Evolutionary conservation across 2,797 vertebrate genomes (phyloP).

Genomic region (Urosaurus nigricauda): DNA sequence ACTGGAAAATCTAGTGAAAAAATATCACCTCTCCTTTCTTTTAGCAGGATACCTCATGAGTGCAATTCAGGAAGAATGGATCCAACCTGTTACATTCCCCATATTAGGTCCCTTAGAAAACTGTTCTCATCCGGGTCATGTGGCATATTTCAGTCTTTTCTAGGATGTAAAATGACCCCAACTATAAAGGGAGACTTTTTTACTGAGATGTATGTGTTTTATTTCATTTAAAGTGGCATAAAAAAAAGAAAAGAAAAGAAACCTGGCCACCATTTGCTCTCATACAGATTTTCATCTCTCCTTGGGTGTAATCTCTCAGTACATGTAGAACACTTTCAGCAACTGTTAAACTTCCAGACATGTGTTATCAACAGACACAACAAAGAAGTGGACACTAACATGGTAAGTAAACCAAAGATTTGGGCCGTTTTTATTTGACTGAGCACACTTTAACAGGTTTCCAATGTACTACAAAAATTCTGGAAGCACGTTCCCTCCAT

Average conservation of each 20-base stretch:
- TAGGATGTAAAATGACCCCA: background rate
- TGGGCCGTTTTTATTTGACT: background rate
- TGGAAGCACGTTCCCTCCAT: too few species aligned
- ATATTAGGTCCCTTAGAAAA: background rate
- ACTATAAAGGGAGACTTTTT: too few species aligned
- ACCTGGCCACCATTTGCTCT: background rate
- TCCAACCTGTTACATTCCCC: background rate
- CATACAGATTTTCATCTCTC: background rate
- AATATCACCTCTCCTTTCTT: background rate
- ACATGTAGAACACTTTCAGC: background rate
- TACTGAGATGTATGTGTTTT: too few species aligned
- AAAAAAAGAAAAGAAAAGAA: background rate
- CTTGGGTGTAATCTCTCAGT: background rate
- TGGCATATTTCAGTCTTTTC: background rate
- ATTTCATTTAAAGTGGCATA: too few species aligned
- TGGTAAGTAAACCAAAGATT: background rate
- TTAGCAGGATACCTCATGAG: background rate
- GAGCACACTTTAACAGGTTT: background rate
- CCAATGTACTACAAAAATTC: background rate
- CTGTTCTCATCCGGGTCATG: background rate
- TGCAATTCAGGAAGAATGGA: background rate
- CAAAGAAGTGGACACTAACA: background rate
- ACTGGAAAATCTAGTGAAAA: too few species aligned
- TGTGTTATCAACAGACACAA: background rate
- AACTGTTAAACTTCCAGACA: background rate